A percentile compares a stretch with the other conserved stretches of the same genome.
phyloP scores from a whole-genome alignment of 2,888 invertebrate genomes.

The Sinopyrophorus schimmeli region DNA sequence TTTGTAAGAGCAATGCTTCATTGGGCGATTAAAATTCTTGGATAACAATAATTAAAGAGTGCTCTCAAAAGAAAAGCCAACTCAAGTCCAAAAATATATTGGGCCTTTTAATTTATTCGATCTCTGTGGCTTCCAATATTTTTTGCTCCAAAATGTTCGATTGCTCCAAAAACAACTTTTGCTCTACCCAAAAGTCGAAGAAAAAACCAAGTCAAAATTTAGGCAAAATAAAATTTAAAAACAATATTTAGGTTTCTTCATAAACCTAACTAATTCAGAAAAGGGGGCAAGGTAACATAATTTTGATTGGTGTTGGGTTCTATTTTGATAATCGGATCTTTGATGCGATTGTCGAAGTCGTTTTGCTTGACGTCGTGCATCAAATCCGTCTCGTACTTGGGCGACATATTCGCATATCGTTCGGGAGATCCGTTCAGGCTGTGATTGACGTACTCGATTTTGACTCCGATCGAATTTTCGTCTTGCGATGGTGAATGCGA shows the following conservation, averaged over 20 bases:
- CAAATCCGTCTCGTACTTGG: conserved; percentile 62
- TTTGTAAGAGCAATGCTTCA: too few relatives aligned
- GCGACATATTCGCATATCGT: conserved; percentile 64
- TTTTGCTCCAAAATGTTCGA: too few relatives aligned
- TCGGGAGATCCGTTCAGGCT: conserved; percentile 56
- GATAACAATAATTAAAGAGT: too few relatives aligned
- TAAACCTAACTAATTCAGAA: conserved; percentile 64
- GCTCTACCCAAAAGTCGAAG: too few relatives aligned
- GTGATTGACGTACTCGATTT: conserved; percentile 57
- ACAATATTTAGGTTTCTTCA: conserved; percentile 15
- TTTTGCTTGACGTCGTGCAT: conserved; percentile 58
- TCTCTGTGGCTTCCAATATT: too few relatives aligned
- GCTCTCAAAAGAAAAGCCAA: too few relatives aligned
- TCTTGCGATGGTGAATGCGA: conserved; percentile 62
- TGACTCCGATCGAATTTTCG: conserved; percentile 53
- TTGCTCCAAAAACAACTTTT: too few relatives aligned
- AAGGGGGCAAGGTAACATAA: conserved; percentile 75
- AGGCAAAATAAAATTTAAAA: not conserved
- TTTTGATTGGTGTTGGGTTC: conserved; percentile 58
- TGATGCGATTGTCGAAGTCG: conserved; percentile 52
- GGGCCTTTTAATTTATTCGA: too few relatives aligned
- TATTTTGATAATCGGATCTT: conserved; percentile 49
- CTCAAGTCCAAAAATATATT: too few relatives aligned
- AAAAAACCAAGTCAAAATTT: not conserved
- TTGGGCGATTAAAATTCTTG: too few relatives aligned